phyloP scores from a whole-genome alignment of 1,140 invertebrate species.

The Drosophila auraria region DNA sequence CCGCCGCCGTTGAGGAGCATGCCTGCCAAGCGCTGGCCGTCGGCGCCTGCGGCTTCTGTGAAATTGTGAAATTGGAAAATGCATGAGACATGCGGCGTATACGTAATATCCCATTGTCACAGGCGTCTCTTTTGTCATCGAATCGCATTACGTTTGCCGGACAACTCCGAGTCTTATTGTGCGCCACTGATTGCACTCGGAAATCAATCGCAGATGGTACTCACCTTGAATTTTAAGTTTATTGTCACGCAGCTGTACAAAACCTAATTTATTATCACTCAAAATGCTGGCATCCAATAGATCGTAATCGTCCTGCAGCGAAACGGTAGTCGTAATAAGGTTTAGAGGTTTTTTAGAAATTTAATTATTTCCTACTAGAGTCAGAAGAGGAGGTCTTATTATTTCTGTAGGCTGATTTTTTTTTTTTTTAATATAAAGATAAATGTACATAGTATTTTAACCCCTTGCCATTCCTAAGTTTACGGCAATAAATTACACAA shows the following conservation, averaged over 20 bases:
- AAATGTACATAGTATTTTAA: not conserved
- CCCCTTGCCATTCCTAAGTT: not conserved
- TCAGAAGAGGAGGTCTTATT: no score
- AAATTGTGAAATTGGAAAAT: slow-evolving; percentile 65
- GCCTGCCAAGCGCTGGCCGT: slow-evolving; percentile 76
- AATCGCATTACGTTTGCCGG: slow-evolving; percentile 42
- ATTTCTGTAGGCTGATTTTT: no score
- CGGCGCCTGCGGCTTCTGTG: slow-evolving; percentile 74
- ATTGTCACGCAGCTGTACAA: slow-evolving; percentile 84
- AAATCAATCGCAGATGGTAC: slow-evolving; percentile 37
- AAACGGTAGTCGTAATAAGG: not conserved
- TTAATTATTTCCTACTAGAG: no score
- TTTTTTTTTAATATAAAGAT: no score
- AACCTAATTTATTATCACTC: slow-evolving; percentile 85
- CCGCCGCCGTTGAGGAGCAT: slow-evolving; percentile 72
- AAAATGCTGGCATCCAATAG: slow-evolving; percentile 80
- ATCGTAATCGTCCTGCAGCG: slow-evolving; percentile 82
- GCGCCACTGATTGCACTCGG: slow-evolving; percentile 37
- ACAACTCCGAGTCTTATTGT: slow-evolving; percentile 14
- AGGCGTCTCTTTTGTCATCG: slow-evolving; percentile 42
- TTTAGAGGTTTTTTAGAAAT: not conserved
- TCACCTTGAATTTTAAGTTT: slow-evolving; percentile 85
- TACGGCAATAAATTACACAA: not conserved
- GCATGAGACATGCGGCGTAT: slow-evolving; percentile 61
- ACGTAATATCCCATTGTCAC: slow-evolving; percentile 52